phyloP scores from a whole-genome alignment of 1,140 invertebrate species.

The Drosophila paulistorum region DNA sequence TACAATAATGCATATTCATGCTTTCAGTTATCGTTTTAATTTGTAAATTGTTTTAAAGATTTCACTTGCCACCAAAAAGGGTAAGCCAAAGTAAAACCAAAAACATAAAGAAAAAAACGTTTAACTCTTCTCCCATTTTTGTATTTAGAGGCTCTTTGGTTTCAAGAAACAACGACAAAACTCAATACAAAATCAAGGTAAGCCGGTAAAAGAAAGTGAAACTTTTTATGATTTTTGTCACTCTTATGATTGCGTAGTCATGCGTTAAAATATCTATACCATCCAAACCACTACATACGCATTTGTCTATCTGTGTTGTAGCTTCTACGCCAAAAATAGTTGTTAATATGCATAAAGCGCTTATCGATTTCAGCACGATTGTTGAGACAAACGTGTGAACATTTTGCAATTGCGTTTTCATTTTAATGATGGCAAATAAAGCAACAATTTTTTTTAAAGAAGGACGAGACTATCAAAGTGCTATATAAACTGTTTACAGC shows the following conservation, averaged over 20 bases:
- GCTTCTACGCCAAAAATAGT: conserved; percentile 17
- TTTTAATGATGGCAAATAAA: conserved; percentile 24
- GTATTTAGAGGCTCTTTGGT: conserved; percentile 28
- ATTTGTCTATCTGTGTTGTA: conserved; percentile 9
- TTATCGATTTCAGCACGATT: conserved; percentile 68
- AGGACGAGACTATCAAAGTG: background rate
- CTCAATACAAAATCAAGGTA: conserved; percentile 15
- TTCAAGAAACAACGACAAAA: conserved; percentile 5
- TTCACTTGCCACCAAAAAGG: conserved; percentile 67
- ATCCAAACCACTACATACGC: conserved; percentile 3
- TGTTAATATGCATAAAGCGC: conserved; percentile 68
- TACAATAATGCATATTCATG: conserved; percentile 54
- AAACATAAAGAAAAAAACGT: background rate
- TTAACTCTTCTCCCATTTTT: background rate
- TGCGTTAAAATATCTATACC: conserved; percentile 36
- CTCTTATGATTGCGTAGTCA: conserved; percentile 56
- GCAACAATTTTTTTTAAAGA: background rate
- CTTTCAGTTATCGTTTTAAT: conserved; percentile 21
- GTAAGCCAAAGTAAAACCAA: conserved; percentile 12
- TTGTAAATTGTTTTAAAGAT: conserved; percentile 37
- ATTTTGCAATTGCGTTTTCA: conserved; percentile 44
- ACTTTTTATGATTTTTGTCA: conserved; percentile 51
- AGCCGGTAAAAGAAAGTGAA: conserved; percentile 68
- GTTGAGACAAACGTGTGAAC: conserved; percentile 30
- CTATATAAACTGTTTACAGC: background rate